Percentiles rank a stretch among this genome's conserved stretches.
Conservation (phyloP, 2,888 invertebrate species). For the Chloromyia formosa region DNA sequence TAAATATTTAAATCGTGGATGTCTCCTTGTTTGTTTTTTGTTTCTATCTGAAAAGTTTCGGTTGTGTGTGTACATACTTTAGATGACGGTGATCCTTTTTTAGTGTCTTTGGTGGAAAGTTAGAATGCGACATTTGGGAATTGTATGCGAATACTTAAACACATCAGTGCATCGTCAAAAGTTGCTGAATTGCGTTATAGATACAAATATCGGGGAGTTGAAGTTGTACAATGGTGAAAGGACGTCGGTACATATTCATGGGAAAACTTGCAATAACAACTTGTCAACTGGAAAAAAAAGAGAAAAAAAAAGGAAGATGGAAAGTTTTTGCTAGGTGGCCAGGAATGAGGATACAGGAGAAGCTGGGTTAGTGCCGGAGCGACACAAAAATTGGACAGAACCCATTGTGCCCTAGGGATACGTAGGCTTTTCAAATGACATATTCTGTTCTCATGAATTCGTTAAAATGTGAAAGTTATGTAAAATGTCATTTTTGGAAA, state of each 20-base stretch:
- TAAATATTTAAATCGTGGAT: constrained; percentile 47
- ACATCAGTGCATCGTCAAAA: constrained; percentile 43
- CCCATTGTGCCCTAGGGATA: constrained; percentile 29
- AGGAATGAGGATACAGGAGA: not conserved
- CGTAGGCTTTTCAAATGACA: constrained; percentile 1
- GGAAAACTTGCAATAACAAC: constrained; percentile 32
- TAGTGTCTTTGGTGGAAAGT: constrained; percentile 26
- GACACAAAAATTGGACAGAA: constrained; percentile 17
- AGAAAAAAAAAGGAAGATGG: not conserved
- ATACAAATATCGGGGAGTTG: constrained; percentile 1
- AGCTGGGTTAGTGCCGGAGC: too few relatives aligned
- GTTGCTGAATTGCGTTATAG: constrained; percentile 10
- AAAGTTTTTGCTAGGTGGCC: not conserved
- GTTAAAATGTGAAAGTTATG: constrained; percentile 6
- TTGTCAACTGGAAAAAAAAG: constrained; percentile 11
- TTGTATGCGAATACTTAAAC: constrained; percentile 44
- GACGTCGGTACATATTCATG: constrained; percentile 5
- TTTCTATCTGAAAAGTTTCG: constrained; percentile 29
- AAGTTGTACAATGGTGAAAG: constrained; percentile 1
- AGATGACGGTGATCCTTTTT: constrained; percentile 28
- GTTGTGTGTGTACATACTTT: constrained; percentile 7
- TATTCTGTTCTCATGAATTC: not conserved
- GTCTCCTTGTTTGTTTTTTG: constrained; percentile 26
- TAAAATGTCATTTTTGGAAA: not conserved
- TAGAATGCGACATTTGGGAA: constrained; percentile 46